Evolutionary conservation across 2,113 vertebrate species (phyloP), one percentile per base, ranked within the genome.

Genomic region (Xenopus laevis): DNA sequence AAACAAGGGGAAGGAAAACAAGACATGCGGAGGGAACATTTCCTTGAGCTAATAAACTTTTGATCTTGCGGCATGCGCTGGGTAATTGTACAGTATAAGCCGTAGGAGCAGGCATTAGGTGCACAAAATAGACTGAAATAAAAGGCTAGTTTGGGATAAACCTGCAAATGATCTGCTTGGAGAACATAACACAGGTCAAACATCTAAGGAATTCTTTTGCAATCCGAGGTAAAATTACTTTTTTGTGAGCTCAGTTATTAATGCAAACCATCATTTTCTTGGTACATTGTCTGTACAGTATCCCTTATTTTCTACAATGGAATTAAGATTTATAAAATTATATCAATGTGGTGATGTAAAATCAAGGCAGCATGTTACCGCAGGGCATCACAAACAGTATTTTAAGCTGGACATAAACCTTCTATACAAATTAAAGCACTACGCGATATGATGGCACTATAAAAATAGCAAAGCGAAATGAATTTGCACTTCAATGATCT

Each of bases 1-100:
- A 71, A 73, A 82, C 17, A 50, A 18, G 33, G 27, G 1, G 58
- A 61, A 81, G 52, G 33, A 77, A 81, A 76, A 47, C 69, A 13
- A 12, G 65, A 17, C 6, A 30, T 65, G 74, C 62, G 45, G 52
- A 60, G 63, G 80, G 72, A 50, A 53, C 20, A 33, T 55, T 76
- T 72, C 45, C 67, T 1, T 0, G 71, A 79, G 64, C 79, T n/a
- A 81, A 77, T 3, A 71, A 45, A 46, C 3, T 45, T 45, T 69
- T 65, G 53, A 79, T 79, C 66, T 74, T 71, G 65, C 62, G 60
- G 27, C 46, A 30, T 21, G 30, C 33, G 21, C 60, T 65, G 50
- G 69, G 61, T 77, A 65, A 72, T 6, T 53, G 45, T 47, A 23
- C 71, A 44, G 50, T 58, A 63, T 64, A 59, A 52, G 8, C 59